A percentile compares a stretch with the other conserved stretches of the same genome.
Evolutionary conservation across 2,113 vertebrate species (phyloP).

Genomic region (Leiothrix lutea): DNA sequence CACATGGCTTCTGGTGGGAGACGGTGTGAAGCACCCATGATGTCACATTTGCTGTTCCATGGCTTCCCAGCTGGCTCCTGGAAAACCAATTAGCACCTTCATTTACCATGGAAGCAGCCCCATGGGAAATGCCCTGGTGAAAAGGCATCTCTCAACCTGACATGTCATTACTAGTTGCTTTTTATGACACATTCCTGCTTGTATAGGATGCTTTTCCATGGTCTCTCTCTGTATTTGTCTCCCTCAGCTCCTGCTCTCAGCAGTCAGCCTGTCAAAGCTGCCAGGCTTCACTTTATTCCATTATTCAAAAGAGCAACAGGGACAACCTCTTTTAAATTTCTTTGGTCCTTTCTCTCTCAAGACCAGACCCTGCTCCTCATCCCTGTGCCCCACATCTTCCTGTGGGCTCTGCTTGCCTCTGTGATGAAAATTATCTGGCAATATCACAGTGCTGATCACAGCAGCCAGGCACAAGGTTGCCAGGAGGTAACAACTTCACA

Average conservation of each 20-base stretch:
- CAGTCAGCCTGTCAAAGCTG: not conserved
- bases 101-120: not conserved
- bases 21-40: not conserved
- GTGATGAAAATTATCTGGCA: not conserved
- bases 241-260: not conserved
- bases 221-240: not conserved
- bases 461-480: not conserved
- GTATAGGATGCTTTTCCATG: not conserved
- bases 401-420: not conserved
- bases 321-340: not conserved
- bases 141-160: not conserved
- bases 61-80: not conserved
- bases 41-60: accelerated
- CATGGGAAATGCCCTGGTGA: not conserved
- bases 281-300: not conserved
- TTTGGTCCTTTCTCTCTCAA: not conserved
- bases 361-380: not conserved
- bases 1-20: not conserved
- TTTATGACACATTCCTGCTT: not conserved
- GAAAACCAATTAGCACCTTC: not conserved
- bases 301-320: not conserved
- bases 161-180: not conserved
- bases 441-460: not conserved
- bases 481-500: not conserved
- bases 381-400: not conserved